Evolutionary conservation across 2,797 vertebrate species (phyloP), one percentile per base, ranked within the genome.

Genomic region (Ctenopoma multispine): DNA sequence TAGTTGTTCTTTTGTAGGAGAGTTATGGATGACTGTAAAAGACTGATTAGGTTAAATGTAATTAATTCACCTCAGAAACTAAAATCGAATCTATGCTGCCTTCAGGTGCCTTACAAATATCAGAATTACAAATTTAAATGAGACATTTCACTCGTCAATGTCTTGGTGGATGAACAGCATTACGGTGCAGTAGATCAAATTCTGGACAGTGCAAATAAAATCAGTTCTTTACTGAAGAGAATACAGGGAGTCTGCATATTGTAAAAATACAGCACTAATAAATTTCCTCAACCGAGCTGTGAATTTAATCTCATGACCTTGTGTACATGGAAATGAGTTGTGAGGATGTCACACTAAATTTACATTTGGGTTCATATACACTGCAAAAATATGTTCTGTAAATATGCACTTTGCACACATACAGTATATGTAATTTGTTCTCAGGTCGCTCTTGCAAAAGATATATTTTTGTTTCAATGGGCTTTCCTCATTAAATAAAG

Each of bases 51-150:
- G 58, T 69, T 20, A 24, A 40, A 21, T 23, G 12, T 56, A 72
- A 75, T 80, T 72, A 63, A 74, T 79, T 75, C 55, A 34, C 36
- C 64, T 44, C 31, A 27, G 36, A 63, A 48, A 64, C 2, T 38
- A 29, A 50, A 78, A 67, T 48, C 4, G 48, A 66, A 77, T 73
- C 36, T 46, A 36, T 41, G 47, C 65, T 69, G 66, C 60, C 46
- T 85, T 82, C 58, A 72, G 66, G 72, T 79, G 63, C 40, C 49
- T 54, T 74, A 59, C 64, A 83, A 90, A 86, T 83, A 85, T 81
- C 82, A 87, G 76, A 81, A 89, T 89, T 87, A 91, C 56, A 86
- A 75, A 76, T 91, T 85, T 65, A 90, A 89, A 87, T 90, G 82
- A 86, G 87, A 85, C 85, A 90, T 87, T 89, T 88, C 48, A 72